These are phyloP conservation scores for Knipowitschia caucasica DNA, from an alignment of 2,797 vertebrate genomes.

Conservation along the genomic window DNA sequence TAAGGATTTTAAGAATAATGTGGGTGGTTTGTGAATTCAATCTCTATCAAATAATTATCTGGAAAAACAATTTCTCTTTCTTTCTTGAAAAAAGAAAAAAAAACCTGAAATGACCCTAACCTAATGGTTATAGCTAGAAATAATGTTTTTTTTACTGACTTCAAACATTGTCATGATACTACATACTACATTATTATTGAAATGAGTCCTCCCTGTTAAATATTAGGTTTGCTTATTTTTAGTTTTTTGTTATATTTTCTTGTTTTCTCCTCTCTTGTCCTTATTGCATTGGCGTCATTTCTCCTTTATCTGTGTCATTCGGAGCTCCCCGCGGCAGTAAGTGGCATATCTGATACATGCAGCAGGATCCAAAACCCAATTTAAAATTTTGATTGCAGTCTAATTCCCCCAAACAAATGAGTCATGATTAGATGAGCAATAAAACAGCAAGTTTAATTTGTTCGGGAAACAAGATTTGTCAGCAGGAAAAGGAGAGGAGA, in stretches of 20 bases:
- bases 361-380: conserved; percentile 35
- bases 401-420: conserved; percentile 49
- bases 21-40: too few species aligned
- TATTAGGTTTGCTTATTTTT: too few species aligned
- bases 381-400: conserved; percentile 63
- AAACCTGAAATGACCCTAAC: too few species aligned
- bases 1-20: too few species aligned
- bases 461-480: conserved; percentile 23
- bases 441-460: conserved; percentile 46
- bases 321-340: conserved; percentile 29
- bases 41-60: too few species aligned
- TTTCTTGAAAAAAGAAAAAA: too few species aligned
- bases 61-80: too few species aligned
- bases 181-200: too few species aligned
- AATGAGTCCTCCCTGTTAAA: too few species aligned
- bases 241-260: conserved; percentile 17
- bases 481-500: conserved; percentile 23
- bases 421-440: conserved; percentile 55
- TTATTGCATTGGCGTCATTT: not conserved
- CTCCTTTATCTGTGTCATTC: not conserved
- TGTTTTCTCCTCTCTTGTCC: not conserved
- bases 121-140: too few species aligned
- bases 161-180: too few species aligned
- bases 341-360: conserved; percentile 54
- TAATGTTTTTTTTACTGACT: too few species aligned